Evolutionary conservation across 2,888 invertebrate species (phyloP), one percentile per base, ranked within the genome.

Genomic region (Acleris literana): DNA sequence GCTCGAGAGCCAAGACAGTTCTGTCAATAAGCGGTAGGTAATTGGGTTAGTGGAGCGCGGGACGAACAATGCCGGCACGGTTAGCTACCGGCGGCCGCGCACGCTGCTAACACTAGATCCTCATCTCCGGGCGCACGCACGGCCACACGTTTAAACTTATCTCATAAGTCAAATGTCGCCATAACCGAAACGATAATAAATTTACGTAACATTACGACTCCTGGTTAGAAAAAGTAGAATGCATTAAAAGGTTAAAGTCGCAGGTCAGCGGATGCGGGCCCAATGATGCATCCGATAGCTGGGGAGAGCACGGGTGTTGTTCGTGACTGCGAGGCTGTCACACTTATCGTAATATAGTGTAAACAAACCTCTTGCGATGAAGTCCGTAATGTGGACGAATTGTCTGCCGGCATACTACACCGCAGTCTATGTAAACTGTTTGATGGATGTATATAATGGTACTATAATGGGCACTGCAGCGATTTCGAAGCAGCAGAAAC

Each of bases 41-140:
- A 91, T 86, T 86, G 81, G 92, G 92, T 91, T 80, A 92, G 87
- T 91, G 78, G 92, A 86, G 79, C 90, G 81, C 79, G 82, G 84
- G 82, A 77, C 75, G 83, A 85, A 88, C 88, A 88, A 87, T 87
- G 81, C 79, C 76, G 75, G 70, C 74, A 72, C 69, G 75, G 74
- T 74, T 68, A 72, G 69, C 71, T 69, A 73, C 72, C 69, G 70
- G 68, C 72, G 71, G 77, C 77, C 77, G 82, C 76, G 82, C 81
- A 81, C 72, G 79, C 77, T 74, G 70, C 67, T 69, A 71, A 66
- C 75, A 78, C 76, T 72, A 73, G 68, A 68, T 62, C 70, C 60
- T 57, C 69, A 69, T 71, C 64, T 70, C 63, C 68, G 51, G 60
- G 51, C 52, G 62, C 63, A 58, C 62, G 43, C 49, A 55, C 7